phyloP scores from a whole-genome alignment of 2,888 invertebrate species.

The Margaritifera margaritifera region DNA sequence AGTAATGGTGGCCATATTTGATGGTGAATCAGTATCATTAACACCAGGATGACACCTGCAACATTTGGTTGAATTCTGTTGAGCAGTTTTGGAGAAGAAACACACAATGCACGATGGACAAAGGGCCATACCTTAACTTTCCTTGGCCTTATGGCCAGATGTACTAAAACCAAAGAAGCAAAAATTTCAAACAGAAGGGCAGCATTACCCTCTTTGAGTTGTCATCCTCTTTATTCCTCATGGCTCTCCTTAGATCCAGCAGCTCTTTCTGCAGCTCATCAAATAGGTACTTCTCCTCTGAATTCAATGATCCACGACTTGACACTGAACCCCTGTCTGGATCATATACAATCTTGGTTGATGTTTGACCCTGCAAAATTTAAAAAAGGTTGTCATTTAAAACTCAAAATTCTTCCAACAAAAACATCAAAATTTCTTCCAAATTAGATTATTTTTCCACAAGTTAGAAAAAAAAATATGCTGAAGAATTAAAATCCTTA shows the following conservation, averaged over 20 bases:
- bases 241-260: conserved; percentile 57
- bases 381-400: not conserved
- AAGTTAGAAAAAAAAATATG: not conserved
- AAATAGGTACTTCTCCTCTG: conserved; percentile 67
- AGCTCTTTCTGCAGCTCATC: conserved; percentile 70
- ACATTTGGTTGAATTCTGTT: too few species aligned
- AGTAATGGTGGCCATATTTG: too few species aligned
- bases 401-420: not conserved
- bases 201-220: conserved; percentile 48
- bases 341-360: conserved; percentile 56
- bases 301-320: conserved; percentile 60
- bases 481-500: too few species aligned
- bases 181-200: not conserved
- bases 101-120: too few species aligned
- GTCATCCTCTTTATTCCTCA: conserved; percentile 58
- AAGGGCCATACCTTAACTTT: too few species aligned
- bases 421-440: not conserved
- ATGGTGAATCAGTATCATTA: too few species aligned
- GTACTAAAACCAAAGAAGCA: not conserved
- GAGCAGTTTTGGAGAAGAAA: too few species aligned
- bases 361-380: conserved; percentile 43
- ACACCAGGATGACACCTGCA: too few species aligned
- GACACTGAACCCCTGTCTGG: conserved; percentile 51
- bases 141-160: not conserved
- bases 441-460: not conserved